These are phyloP conservation scores for Trematomus loennbergii DNA, from an alignment of 2,113 vertebrate genomes.

Conservation along the genomic window DNA sequence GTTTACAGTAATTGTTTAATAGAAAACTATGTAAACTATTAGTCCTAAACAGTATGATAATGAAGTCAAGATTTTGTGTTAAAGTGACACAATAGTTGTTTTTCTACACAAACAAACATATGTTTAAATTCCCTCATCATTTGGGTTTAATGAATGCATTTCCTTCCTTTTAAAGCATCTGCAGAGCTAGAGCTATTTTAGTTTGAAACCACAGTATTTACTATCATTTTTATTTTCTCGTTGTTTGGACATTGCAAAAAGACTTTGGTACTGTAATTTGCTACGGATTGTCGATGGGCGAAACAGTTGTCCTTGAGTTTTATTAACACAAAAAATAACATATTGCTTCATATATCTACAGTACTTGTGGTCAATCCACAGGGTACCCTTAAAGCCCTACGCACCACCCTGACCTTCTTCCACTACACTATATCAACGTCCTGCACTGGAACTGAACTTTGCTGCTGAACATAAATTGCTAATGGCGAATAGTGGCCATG, in stretches of 20 bases:
- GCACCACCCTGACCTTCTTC: background rate
- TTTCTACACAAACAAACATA: no score
- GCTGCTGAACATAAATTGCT: slow-evolving; percentile 19
- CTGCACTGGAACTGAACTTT: slow-evolving; percentile 28
- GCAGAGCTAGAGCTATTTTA: no score
- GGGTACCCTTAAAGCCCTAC: slow-evolving; percentile 4
- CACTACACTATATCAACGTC: slow-evolving; percentile 3
- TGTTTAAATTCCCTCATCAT: no score
- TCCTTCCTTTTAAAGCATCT: no score
- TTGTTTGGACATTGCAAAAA: background rate
- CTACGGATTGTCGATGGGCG: background rate
- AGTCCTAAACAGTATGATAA: no score
- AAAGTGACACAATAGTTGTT: no score
- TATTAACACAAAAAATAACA: slow-evolving; percentile 2
- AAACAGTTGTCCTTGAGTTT: background rate
- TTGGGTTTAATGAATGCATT: no score
- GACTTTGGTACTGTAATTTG: background rate
- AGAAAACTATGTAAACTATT: no score
- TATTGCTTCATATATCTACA: background rate
- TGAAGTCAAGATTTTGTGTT: no score
- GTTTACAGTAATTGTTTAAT: background rate
- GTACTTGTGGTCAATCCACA: background rate
- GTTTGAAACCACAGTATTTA: no score
- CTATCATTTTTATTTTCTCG: no score
- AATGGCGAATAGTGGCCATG: slow-evolving; percentile 7